Evolutionary conservation across 2,113 vertebrate genomes (phyloP), one percentile per base, ranked within the genome.

Genomic region (Piliocolobus tephrosceles): DNA sequence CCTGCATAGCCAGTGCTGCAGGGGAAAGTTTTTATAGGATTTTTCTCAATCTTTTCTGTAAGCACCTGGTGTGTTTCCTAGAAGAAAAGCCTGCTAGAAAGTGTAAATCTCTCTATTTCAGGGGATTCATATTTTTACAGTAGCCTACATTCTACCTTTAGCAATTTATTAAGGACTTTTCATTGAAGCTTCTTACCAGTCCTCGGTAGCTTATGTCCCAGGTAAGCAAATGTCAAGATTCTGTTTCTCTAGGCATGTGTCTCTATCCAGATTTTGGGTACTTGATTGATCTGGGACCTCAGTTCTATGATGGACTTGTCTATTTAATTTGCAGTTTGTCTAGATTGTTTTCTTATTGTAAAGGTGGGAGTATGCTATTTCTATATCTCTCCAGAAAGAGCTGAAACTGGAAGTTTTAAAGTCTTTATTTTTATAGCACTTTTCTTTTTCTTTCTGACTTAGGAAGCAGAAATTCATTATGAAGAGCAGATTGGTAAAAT

Each of bases 401-500:
- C 27, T 87, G 43, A 82, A 90, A 57, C 66, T 72, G 7, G 52
- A 84, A 91, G 8, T 40, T 72, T 93, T 89, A 75, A 85, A 96
- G 35, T 95, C 64, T 3, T 96, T 64, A 79, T 96, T 96, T 91
- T 97, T 38, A 58, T 90, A 64, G 8, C 13, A 86, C 87, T 94
- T 94, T 95, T 96, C 22, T 95, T 96, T 25, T 97, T 88, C 81
- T 96, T 98, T 96, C 98, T 97, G 80, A 96, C 84, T 89, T 98
- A 99, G 99, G 99, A 99, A 98, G 98, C 99, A 70, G 99, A 99
- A 98, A 98, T 92, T 12, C 98, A 98, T 72, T 99, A 99, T 97
- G 99, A 99, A 98, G 99, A 99, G 43, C 99, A 99, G 97, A 99
- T 99, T 96, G 98, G 98, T 98, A 99, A 99, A 96, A 98, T 99